A percentile compares a stretch with the other conserved stretches of the same genome.
phyloP scores from a whole-genome alignment of 2,113 vertebrate species.

The Ia io region DNA sequence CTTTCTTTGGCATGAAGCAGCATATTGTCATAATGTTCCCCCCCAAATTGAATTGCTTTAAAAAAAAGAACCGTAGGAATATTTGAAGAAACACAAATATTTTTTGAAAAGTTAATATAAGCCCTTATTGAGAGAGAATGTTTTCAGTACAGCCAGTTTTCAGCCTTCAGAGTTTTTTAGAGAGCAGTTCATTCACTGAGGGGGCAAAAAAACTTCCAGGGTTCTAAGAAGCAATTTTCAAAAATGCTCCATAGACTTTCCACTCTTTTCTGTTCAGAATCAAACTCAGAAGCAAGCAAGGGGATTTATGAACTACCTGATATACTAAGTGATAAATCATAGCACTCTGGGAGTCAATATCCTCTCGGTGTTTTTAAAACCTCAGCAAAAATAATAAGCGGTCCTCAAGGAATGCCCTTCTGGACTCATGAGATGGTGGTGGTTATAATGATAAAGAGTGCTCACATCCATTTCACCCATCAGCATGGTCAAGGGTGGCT shows the following conservation, averaged over 20 bases:
- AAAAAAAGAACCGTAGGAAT: conserved; percentile 49
- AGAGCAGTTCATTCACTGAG: conserved; percentile 15
- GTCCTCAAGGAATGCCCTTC: not conserved
- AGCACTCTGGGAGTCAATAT: not conserved
- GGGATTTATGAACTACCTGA: not conserved
- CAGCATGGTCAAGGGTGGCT: not conserved
- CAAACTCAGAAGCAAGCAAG: not conserved
- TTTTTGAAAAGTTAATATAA: conserved; percentile 61
- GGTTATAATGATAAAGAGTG: no score
- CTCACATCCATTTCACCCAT: not conserved
- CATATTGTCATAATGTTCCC: conserved; percentile 58
- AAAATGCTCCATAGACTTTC: not conserved
- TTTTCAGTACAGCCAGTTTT: conserved; percentile 48
- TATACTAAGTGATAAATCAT: not conserved
- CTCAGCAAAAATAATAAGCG: not conserved
- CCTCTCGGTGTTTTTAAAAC: not conserved
- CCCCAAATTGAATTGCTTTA: conserved; percentile 56
- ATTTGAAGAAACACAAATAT: conserved; percentile 65
- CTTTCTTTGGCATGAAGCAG: conserved; percentile 66
- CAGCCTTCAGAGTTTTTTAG: conserved; percentile 35
- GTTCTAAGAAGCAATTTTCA: conserved; percentile 45
- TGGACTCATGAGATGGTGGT: not conserved
- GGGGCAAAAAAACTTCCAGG: not conserved
- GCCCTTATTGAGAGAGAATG: conserved; percentile 30
- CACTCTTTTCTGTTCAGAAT: not conserved